Percentiles rank a stretch among this genome's conserved stretches.
These are phyloP conservation scores for Dione vanillae DNA, from an alignment of 2,888 invertebrate genomes.

Conservation along the genomic window DNA sequence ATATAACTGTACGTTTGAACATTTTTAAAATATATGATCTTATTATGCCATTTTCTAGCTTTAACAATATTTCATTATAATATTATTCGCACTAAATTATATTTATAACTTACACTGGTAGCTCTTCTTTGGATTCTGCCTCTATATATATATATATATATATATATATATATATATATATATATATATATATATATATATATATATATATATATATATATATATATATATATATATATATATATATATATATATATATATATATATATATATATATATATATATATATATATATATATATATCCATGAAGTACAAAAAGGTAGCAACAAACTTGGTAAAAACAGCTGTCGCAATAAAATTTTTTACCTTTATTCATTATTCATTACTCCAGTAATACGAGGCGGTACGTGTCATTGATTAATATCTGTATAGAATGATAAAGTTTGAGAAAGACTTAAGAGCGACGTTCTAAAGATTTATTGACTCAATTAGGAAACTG, in stretches of 20 bases:
- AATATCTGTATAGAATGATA: constrained; percentile 10
- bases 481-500: background rate
- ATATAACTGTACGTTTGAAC: constrained; percentile 11
- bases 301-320: too few species aligned
- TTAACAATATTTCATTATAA: constrained; percentile 18
- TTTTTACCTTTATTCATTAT: constrained; percentile 22
- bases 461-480: constrained; percentile 20
- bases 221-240: too few species aligned
- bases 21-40: constrained; percentile 1
- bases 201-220: too few species aligned
- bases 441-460: constrained; percentile 12
- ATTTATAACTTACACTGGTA: background rate
- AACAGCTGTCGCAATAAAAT: background rate
- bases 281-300: too few species aligned
- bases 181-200: too few species aligned
- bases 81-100: constrained; percentile 3
- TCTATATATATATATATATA: too few species aligned
- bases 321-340: too few species aligned
- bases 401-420: constrained; percentile 5
- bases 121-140: background rate
- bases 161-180: too few species aligned
- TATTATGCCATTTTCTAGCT: background rate
- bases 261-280: too few species aligned
- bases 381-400: constrained; percentile 8
- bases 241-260: too few species aligned